Base-by-base conservation (phyloP, 2,888 invertebrate species). In the Epinotia nisella region DNA sequence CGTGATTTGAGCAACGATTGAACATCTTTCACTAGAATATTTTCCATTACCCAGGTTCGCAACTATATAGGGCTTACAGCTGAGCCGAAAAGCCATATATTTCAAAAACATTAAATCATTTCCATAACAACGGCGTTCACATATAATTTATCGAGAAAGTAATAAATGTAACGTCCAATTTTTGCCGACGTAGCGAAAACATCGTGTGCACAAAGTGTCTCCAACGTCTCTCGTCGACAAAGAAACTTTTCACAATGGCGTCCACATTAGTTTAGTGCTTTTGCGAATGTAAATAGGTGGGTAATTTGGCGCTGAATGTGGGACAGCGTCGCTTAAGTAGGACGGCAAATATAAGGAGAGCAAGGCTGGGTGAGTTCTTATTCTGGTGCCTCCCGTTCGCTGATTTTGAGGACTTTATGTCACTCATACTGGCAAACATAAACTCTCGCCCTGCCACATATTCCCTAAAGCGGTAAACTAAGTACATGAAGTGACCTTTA, bases 231-330 rank as follows among this genome's bases (percentile, higher is more conserved):
- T n/a, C n/a, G 60, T 56, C 21, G 61, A 72, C 72, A 72, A 72
- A 72, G 72, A 72, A 62, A 67, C 72, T 72, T 72, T 72, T 41
- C 66, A 72, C 72, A 72, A 72, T 72, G 61, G 61, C 49, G 39
- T 72, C 49, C 67, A 67, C 67, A 62, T 72, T 61, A 72, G 67
- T 67, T 72, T 64, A 45, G 70, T 67, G 61, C 67, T 71, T 66
- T 45, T 45, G 67, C 61, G 29, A 56, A 72, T 72, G 67, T 67
- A 72, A 72, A 72, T 72, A 72, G 72, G 49, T 61, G 56, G 56
- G 41, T 45, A 21, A 72, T 72, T 72, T 72, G 67, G 72, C 72
- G 29, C 67, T 55, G 35, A 61, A 72, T 49, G 35, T 56, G 29
- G 19, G 55, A 53, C 29, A 15, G 29, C 21, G 45, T 19, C 71